These are phyloP conservation scores for Drosophila pullipes DNA, from an alignment of 2,888 invertebrate species.

Conservation along the genomic window DNA sequence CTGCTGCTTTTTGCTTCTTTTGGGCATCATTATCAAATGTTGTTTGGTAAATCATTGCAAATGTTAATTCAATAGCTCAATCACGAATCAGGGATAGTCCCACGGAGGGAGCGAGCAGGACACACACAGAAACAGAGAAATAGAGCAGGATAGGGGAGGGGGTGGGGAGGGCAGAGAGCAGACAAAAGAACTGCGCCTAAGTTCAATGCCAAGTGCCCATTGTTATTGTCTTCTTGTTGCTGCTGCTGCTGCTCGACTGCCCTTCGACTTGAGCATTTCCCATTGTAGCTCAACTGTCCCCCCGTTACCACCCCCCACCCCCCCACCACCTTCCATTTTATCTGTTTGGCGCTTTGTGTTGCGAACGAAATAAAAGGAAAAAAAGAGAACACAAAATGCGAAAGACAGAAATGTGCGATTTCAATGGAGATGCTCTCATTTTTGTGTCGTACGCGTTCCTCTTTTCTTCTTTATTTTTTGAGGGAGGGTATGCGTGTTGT, in stretches of 20 bases:
- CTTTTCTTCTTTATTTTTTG: conserved; percentile 25
- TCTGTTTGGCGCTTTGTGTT: conserved; percentile 62
- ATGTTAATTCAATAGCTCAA: conserved; percentile 78
- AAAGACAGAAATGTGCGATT: conserved; percentile 48
- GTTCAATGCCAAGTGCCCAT: conserved; percentile 74
- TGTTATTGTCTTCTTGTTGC: conserved; percentile 36
- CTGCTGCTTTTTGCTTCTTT: background rate
- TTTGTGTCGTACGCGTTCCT: conserved; percentile 26
- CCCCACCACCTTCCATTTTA: conserved; percentile 49
- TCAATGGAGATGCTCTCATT: conserved; percentile 58
- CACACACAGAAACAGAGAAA: background rate
- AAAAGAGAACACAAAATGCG: conserved; percentile 10
- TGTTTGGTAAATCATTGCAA: conserved; percentile 75
- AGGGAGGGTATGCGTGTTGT: conserved; percentile 20
- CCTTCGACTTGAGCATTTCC: conserved; percentile 57
- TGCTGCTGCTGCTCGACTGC: conserved; percentile 46
- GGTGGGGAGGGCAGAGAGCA: background rate
- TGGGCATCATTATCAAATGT: conserved; percentile 72
- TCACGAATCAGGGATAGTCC: conserved; percentile 54
- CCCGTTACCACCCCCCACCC: background rate
- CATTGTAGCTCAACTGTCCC: conserved; percentile 34
- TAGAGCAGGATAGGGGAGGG: background rate
- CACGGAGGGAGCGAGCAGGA: background rate
- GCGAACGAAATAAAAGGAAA: conserved; percentile 42
- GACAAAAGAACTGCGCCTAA: conserved; percentile 62